These are phyloP conservation scores for Ctena decussata DNA, from an alignment of 2,888 invertebrate genomes.

Conservation along the genomic window DNA sequence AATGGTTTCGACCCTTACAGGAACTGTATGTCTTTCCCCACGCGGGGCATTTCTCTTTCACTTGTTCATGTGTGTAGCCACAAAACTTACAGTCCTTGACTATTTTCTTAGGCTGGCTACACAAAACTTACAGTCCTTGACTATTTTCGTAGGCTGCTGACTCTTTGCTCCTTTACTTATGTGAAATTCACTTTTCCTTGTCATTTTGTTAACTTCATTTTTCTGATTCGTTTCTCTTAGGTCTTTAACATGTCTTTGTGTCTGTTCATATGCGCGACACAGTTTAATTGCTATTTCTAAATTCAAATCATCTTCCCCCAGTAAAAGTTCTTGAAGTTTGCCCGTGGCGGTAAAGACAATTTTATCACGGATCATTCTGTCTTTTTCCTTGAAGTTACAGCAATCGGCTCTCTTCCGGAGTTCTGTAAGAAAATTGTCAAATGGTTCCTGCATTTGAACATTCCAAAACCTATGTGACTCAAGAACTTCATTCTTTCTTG, in stretches of 20 bases:
- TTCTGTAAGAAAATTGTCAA: slow-evolving; percentile 50
- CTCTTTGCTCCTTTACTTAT: background rate
- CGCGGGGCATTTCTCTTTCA: slow-evolving; percentile 56
- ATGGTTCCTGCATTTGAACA: slow-evolving; percentile 3
- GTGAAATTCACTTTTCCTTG: slow-evolving; percentile 1
- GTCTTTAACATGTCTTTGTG: slow-evolving; percentile 42
- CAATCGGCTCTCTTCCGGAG: slow-evolving; percentile 31
- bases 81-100: slow-evolving; percentile 45
- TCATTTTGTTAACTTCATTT: background rate
- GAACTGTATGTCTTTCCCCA: slow-evolving; percentile 54
- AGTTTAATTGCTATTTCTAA: slow-evolving; percentile 33
- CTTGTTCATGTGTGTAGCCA: slow-evolving; percentile 43
- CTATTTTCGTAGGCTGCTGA: too few relatives aligned
- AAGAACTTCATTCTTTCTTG: slow-evolving; percentile 42
- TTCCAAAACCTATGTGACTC: slow-evolving; percentile 46
- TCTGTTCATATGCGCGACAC: slow-evolving; percentile 53
- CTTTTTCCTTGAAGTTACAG: slow-evolving; percentile 54
- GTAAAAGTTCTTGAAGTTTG: slow-evolving; percentile 45
- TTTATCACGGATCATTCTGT: slow-evolving; percentile 59
- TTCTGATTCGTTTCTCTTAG: background rate
- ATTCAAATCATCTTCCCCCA: slow-evolving; percentile 45
- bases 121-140: slow-evolving; percentile 52
- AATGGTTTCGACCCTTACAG: slow-evolving; percentile 59
- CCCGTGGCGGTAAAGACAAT: slow-evolving; percentile 44
- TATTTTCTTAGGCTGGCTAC: slow-evolving; percentile 9